phyloP scores from a whole-genome alignment of 1,140 invertebrate genomes.

The Drosophila mayri region DNA sequence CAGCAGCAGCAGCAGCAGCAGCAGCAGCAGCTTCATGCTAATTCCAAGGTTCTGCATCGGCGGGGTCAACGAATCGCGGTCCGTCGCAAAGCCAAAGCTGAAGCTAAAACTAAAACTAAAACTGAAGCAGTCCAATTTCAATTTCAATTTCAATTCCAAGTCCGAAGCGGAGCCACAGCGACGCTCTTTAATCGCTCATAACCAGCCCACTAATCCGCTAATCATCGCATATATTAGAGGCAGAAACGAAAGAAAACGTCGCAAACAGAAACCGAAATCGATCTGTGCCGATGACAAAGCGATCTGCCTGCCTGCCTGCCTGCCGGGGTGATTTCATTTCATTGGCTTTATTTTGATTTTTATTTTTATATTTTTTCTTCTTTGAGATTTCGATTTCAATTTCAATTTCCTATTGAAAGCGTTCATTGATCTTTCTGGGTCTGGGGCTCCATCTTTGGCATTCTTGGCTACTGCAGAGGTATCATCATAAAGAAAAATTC shows the following conservation, averaged over 20 bases:
- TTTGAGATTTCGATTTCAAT: slow-evolving; percentile 59
- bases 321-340: slow-evolving; percentile 42
- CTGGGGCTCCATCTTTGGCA: neutral
- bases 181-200: slow-evolving; percentile 62
- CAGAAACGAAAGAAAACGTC: slow-evolving; percentile 29
- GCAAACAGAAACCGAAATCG: slow-evolving; percentile 27
- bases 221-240: slow-evolving; percentile 46
- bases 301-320: no score
- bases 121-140: slow-evolving; percentile 25
- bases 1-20: slow-evolving; percentile 59
- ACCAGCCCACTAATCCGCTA: slow-evolving; percentile 66
- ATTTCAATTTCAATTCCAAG: slow-evolving; percentile 28
- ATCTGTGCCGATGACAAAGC: slow-evolving; percentile 36
- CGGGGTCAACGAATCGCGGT: slow-evolving; percentile 74
- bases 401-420: slow-evolving; percentile 77
- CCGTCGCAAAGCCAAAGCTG: slow-evolving; percentile 12
- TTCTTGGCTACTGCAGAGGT: slow-evolving; percentile 22
- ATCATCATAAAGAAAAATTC: slow-evolving; percentile 30
- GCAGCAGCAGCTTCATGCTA: slow-evolving; percentile 60
- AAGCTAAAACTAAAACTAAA: slow-evolving; percentile 5
- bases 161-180: slow-evolving; percentile 2
- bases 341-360: slow-evolving; percentile 3
- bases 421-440: slow-evolving; percentile 68
- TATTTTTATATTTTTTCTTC: neutral
- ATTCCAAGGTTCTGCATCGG: slow-evolving; percentile 78